Evolutionary conservation across 2,797 vertebrate genomes (phyloP).

Genomic region (Acanthornis magna): DNA sequence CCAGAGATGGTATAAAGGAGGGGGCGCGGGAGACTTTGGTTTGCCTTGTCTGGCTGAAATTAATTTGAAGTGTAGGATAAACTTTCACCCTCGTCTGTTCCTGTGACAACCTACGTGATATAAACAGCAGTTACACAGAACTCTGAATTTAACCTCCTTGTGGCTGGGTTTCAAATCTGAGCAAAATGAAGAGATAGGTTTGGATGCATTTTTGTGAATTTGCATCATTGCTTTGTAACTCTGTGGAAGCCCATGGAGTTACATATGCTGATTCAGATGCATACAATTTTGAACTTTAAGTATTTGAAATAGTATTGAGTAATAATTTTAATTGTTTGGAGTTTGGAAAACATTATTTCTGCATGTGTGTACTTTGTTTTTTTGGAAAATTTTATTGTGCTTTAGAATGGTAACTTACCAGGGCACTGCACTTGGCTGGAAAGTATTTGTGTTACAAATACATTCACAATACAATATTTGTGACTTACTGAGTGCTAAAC

Average conservation of each 20-base stretch:
- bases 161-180: neutral
- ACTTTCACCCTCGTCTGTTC: neutral
- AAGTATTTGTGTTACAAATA: neutral
- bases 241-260: accelerated
- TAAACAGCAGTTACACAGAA: neutral
- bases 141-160: neutral
- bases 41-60: neutral
- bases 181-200: neutral
- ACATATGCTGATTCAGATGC: neutral
- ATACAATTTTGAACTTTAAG: neutral
- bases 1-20: neutral
- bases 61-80: neutral
- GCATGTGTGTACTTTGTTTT: neutral
- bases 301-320: neutral
- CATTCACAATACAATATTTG: neutral
- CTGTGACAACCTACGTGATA: neutral
- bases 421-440: neutral
- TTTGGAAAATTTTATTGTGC: neutral
- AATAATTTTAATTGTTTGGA: neutral
- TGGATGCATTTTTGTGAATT: neutral
- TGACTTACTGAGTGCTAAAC: neutral
- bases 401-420: neutral
- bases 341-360: neutral
- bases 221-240: neutral
- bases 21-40: neutral